Evolutionary conservation across 2,113 vertebrate species (phyloP).

Genomic region (Microcebus lehilahytsara): DNA sequence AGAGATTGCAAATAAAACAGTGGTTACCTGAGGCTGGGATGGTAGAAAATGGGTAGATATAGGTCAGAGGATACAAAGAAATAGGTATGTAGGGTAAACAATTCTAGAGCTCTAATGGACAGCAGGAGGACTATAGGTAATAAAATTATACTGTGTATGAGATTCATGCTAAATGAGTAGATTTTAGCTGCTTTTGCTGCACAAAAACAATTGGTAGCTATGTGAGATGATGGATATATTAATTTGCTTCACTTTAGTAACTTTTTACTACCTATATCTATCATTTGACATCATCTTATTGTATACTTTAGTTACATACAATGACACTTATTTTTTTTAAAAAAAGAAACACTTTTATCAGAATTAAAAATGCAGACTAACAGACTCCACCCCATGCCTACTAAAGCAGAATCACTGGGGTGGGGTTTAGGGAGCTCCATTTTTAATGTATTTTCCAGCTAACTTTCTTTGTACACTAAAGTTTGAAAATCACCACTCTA

Average conservation of each 20-base stretch:
- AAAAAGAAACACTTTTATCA: neutral
- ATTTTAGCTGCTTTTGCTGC: neutral
- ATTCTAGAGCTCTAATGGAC: neutral
- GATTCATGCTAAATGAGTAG: neutral
- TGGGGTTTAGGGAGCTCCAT: neutral
- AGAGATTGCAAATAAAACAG: neutral
- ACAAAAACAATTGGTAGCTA: neutral
- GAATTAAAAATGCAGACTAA: conserved; percentile 20
- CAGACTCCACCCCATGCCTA: neutral
- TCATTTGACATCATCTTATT: neutral
- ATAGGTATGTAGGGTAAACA: too few species aligned
- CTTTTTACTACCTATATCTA: neutral
- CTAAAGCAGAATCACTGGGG: neutral
- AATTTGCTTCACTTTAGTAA: neutral
- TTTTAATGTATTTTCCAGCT: neutral
- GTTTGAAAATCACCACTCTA: neutral
- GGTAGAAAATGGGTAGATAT: neutral
- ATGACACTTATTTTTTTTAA: neutral
- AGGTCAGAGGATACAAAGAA: neutral
- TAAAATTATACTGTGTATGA: neutral
- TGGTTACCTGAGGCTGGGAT: neutral
- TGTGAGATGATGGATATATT: neutral
- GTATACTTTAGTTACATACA: neutral
- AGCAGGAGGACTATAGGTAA: neutral
- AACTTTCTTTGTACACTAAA: neutral